A percentile compares a stretch with the other conserved stretches of the same genome.
These are phyloP conservation scores for Hydriomena furcata DNA, from an alignment of 2,888 invertebrate genomes.

Conservation along the genomic window DNA sequence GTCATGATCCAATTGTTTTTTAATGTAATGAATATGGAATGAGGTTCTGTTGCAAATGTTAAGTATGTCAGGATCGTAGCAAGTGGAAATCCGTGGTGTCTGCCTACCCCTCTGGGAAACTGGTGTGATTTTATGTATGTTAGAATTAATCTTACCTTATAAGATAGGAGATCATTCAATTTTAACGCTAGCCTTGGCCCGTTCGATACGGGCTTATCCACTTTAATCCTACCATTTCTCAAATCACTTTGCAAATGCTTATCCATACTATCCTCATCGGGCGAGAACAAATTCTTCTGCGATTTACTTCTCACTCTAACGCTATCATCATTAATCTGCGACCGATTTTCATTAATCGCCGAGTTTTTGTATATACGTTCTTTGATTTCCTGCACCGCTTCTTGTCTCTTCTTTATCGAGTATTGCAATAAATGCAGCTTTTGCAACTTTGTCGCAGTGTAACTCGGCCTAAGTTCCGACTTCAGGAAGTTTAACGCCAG, in stretches of 20 bases:
- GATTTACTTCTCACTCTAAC: conserved; percentile 59
- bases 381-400: conserved; percentile 83
- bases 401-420: conserved; percentile 86
- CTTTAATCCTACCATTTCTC: conserved; percentile 64
- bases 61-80: no score
- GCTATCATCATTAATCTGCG: conserved; percentile 48
- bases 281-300: conserved; percentile 65
- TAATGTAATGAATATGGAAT: no score
- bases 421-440: conserved; percentile 88
- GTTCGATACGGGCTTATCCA: conserved; percentile 60
- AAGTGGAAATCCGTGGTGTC: no score
- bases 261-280: conserved; percentile 50
- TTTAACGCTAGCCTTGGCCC: conserved; percentile 72
- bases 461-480: conserved; percentile 88
- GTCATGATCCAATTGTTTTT: no score
- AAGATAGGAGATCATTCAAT: conserved; percentile 76
- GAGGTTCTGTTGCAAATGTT: no score
- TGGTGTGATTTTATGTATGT: no score
- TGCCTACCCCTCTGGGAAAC: no score
- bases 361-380: conserved; percentile 75
- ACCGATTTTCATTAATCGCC: conserved; percentile 59
- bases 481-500: conserved; percentile 78
- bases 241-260: conserved; percentile 57
- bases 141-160: conserved; percentile 68
- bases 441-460: conserved; percentile 87